A percentile compares a stretch with the other conserved stretches of the same genome.
Evolutionary conservation across 2,113 vertebrate genomes (phyloP).

Genomic region (Pogonocichla stellata): DNA sequence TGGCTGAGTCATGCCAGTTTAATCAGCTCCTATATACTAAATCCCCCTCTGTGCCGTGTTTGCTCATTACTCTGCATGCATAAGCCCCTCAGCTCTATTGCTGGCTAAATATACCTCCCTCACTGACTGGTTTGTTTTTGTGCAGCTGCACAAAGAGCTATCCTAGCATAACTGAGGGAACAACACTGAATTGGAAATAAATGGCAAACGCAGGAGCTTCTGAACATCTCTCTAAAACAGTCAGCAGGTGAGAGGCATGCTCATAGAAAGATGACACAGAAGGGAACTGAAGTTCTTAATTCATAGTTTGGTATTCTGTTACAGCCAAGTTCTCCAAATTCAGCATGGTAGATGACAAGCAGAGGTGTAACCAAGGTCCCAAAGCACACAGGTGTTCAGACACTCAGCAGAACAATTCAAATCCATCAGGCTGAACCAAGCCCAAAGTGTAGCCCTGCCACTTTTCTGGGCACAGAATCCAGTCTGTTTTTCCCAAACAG

Average conservation of each 20-base stretch:
- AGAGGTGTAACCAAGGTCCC: background rate
- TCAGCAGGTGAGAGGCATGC: rapidly evolving
- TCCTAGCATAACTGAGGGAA: background rate
- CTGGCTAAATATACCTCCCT: background rate
- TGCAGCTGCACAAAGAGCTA: background rate
- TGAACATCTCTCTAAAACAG: background rate
- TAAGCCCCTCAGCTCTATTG: background rate
- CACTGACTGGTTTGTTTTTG: background rate
- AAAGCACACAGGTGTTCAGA: background rate
- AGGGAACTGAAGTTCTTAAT: background rate
- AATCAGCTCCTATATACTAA: background rate
- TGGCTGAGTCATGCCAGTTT: background rate
- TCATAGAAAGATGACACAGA: background rate
- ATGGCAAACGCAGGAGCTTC: background rate
- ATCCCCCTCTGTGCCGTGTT: background rate
- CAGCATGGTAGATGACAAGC: background rate
- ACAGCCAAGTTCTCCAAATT: background rate
- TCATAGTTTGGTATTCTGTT: background rate
- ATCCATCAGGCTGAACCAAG: background rate
- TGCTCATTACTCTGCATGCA: background rate
- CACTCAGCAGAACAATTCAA: background rate
- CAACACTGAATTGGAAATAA: background rate
- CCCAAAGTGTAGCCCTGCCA: background rate
- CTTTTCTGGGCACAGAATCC: background rate
- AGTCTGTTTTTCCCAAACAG: background rate